Evolutionary conservation across 2,888 invertebrate species (phyloP).

Genomic region (Tetranychus piercei): DNA sequence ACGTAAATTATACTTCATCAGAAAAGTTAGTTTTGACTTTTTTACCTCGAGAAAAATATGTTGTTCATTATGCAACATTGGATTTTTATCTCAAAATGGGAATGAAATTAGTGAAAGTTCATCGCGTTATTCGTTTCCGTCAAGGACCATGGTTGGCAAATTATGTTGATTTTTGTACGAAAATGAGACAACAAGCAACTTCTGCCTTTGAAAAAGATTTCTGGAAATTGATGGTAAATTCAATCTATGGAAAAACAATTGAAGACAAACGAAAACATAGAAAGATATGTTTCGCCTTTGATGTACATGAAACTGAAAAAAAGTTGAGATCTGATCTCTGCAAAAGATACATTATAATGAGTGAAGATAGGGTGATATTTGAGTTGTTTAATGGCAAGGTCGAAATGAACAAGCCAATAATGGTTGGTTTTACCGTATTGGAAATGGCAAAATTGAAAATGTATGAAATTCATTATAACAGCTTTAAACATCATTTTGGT

Average conservation of each 20-base stretch:
- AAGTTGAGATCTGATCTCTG: background rate
- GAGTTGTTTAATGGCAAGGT: slow-evolving; percentile 18
- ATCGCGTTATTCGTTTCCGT: background rate
- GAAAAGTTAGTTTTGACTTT: slow-evolving; percentile 20
- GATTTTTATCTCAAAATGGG: background rate
- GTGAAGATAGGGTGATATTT: slow-evolving; percentile 15
- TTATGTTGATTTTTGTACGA: slow-evolving; percentile 25
- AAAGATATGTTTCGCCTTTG: background rate
- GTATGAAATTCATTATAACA: background rate
- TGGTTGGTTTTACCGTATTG: slow-evolving; percentile 27
- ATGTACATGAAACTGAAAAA: background rate
- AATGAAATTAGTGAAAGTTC: background rate
- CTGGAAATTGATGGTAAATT: slow-evolving; percentile 31
- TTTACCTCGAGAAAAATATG: slow-evolving; percentile 19
- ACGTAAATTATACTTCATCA: background rate
- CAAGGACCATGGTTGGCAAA: slow-evolving; percentile 25
- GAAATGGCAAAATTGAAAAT: slow-evolving; percentile 28
- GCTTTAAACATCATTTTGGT: background rate
- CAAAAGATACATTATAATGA: background rate
- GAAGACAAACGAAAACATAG: slow-evolving; percentile 29
- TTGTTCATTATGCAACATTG: background rate
- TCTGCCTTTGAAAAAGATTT: slow-evolving; percentile 32
- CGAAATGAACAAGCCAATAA: slow-evolving; percentile 27
- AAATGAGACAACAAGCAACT: slow-evolving; percentile 27
- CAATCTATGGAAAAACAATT: slow-evolving; percentile 31